Conservation (phyloP, 2,797 vertebrate genomes). For the Prionace glauca region DNA sequence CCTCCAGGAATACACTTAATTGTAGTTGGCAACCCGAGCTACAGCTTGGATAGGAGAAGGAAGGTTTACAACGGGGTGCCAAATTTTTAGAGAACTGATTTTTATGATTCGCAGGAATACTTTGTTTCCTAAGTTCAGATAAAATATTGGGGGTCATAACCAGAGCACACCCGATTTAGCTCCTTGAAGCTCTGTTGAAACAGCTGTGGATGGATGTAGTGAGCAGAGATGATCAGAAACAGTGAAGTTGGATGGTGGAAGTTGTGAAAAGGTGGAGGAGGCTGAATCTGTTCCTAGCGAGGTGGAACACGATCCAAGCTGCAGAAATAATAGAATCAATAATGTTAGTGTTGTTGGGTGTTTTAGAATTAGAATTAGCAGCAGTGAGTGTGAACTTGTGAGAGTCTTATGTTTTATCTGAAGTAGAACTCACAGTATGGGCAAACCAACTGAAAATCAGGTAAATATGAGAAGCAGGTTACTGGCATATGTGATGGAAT, state of each 20-base stretch:
- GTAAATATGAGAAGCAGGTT: background rate
- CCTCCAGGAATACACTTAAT: too few species aligned
- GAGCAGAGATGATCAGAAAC: background rate
- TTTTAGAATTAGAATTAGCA: background rate
- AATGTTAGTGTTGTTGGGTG: background rate
- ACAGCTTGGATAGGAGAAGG: background rate
- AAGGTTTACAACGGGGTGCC: background rate
- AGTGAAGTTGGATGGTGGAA: background rate
- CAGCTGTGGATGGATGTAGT: background rate
- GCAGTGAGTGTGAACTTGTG: background rate
- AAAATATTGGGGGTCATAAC: background rate
- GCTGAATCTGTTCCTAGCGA: background rate
- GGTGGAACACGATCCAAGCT: background rate
- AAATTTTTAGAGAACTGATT: background rate
- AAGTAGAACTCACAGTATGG: background rate
- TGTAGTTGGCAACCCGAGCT: too few species aligned
- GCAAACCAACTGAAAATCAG: background rate
- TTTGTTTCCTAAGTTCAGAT: background rate
- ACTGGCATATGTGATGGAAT: background rate
- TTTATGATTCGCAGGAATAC: background rate
- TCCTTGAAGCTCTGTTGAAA: background rate
- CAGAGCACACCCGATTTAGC: background rate
- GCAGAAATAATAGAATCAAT: background rate
- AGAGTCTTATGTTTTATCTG: background rate
- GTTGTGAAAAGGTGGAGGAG: constrained; percentile 24